Evolutionary conservation across 2,888 invertebrate genomes (phyloP).

Genomic region (Onthophagus sagittarius): DNA sequence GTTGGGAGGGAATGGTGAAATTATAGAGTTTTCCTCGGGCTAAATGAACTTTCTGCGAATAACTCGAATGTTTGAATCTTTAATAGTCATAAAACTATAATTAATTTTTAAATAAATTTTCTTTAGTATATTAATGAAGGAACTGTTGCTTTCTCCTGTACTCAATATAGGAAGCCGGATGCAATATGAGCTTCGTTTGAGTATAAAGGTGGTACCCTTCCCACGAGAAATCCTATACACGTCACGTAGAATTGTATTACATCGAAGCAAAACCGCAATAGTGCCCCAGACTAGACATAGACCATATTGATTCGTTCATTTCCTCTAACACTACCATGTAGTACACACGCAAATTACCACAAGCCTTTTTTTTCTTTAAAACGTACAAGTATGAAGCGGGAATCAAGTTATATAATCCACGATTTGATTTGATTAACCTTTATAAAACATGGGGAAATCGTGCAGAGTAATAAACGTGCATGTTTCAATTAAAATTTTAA

Average conservation of each 20-base stretch:
- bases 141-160: neutral
- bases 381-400: too few relatives aligned
- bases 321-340: neutral
- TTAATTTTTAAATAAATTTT: too few relatives aligned
- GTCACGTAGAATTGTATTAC: constrained; percentile 21
- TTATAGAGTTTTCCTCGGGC: neutral
- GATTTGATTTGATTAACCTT: neutral
- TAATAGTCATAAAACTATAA: too few relatives aligned
- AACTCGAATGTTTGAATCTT: too few relatives aligned
- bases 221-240: constrained; percentile 19
- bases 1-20: neutral
- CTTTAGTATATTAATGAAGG: neutral
- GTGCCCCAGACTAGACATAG: neutral
- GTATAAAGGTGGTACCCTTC: constrained; percentile 1
- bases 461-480: neutral
- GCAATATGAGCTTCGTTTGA: constrained; percentile 4
- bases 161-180: constrained; percentile 3
- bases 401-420: neutral
- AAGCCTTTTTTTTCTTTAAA: neutral
- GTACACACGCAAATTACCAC: neutral
- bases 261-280: constrained; percentile 21
- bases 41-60: neutral
- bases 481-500: neutral
- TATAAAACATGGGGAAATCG: neutral
- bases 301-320: neutral